Conservation (phyloP, 2,888 invertebrate species). For the Epistrophe eligans region DNA sequence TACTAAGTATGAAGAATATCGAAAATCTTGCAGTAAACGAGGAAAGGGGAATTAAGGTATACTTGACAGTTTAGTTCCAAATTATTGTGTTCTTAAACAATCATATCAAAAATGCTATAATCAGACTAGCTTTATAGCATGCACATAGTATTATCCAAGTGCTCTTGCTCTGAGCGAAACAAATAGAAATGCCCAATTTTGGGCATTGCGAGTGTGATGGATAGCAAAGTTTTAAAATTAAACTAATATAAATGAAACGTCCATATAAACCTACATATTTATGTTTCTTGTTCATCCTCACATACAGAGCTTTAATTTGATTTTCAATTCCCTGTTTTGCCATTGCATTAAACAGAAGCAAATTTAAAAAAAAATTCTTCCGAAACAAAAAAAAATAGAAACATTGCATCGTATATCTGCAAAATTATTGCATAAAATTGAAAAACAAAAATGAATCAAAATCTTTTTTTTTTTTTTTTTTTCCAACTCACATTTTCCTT, state of each 20-base stretch:
- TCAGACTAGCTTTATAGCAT: no score
- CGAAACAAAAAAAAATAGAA: slow-evolving; percentile 33
- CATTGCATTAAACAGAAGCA: slow-evolving; percentile 15
- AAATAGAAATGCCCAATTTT: no score
- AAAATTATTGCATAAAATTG: slow-evolving; percentile 57
- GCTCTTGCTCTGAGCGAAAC: no score
- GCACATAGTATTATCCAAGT: not conserved
- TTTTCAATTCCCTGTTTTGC: slow-evolving; percentile 1
- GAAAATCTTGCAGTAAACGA: no score
- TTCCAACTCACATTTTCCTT: slow-evolving; percentile 45
- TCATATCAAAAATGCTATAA: no score
- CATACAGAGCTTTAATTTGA: slow-evolving; percentile 32
- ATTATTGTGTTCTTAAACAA: no score
- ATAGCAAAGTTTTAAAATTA: not conserved
- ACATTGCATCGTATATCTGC: slow-evolving; percentile 60
- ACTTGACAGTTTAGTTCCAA: no score
- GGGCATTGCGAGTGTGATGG: not conserved
- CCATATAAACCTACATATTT: not conserved
- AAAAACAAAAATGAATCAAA: slow-evolving; percentile 22
- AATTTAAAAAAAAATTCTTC: slow-evolving; percentile 2
- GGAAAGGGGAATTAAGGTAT: no score
- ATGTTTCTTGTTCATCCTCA: not conserved
- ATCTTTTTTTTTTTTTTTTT: slow-evolving; percentile 34
- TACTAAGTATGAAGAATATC: no score
- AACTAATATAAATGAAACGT: not conserved